phyloP scores from a whole-genome alignment of 2,113 vertebrate species.

The Alethe castanea region DNA sequence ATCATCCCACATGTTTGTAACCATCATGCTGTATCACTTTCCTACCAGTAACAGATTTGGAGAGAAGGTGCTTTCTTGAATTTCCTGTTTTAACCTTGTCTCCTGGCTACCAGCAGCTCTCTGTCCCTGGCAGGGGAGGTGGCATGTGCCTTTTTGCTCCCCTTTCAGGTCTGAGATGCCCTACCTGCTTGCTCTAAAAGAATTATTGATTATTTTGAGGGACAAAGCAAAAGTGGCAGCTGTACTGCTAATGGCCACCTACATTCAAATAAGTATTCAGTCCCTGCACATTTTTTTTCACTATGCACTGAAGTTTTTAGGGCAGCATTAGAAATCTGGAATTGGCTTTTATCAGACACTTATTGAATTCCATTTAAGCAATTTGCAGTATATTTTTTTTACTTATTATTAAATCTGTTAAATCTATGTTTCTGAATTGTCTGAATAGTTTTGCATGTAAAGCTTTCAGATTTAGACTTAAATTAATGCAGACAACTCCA shows the following conservation, averaged over 20 bases:
- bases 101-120: neutral
- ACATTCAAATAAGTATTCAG: neutral
- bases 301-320: neutral
- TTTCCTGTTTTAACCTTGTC: neutral
- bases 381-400: neutral
- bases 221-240: neutral
- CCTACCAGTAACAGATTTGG: neutral
- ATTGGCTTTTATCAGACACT: neutral
- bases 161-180: neutral
- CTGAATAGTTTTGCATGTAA: neutral
- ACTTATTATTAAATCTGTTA: neutral
- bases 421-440: neutral
- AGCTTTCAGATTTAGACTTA: neutral
- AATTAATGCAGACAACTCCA: neutral
- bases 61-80: neutral
- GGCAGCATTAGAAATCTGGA: neutral
- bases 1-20: neutral
- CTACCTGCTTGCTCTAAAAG: neutral
- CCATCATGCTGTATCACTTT: accelerated
- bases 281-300: neutral
- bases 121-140: neutral
- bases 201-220: neutral
- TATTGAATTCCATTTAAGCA: neutral
- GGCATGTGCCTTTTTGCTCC: neutral
- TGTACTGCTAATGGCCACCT: neutral